Base-by-base conservation (phyloP, 2,888 invertebrate species). In the Lamproptera curius region DNA sequence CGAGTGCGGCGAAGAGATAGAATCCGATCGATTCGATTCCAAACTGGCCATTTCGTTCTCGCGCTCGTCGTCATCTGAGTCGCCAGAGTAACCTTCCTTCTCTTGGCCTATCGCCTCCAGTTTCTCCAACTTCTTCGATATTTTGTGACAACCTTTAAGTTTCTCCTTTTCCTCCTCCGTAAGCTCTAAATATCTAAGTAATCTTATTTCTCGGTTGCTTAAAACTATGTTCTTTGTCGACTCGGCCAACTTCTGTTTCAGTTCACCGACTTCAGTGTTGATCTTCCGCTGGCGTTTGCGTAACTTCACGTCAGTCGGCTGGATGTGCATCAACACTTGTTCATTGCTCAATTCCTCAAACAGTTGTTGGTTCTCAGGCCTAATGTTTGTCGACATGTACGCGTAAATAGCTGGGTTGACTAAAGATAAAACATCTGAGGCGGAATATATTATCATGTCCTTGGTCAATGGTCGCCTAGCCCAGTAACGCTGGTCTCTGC, bases 81-180 rank as follows among this genome's bases (percentile, higher is more conserved):
- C 94, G 48, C 92, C 93, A 1, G 94, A 93, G 61, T 94, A 94
- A 48, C 92, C 93, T 59, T 94, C 93, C 55, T 91, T 91, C 51
- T 93, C 94, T 63, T 94, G 94, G 11, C 92, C 92, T 56, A 93
- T 90, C 56, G 92, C 93, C 78, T 96, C 96, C 54, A 97, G 88
- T 79, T 97, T 96, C 69, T 97, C 97, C 52, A 97, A 81, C 73
- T 97, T 97, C 67, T 94, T 95, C 0, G 97, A 97, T 52, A 97
- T 97, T 85, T 97, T 97, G 66, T 96, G 94, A 42, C 94, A 95
- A 28, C 95, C 95, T 75, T 96, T 96, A 13, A 97, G 83, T 72
- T 96, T 96, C 61, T 96, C 96, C 65, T 96, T 96, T 69, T 97
- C 97, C 56, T 96, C 96, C 62, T 97, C 96, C 13, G 96, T 96